Conservation (phyloP, 2,888 invertebrate species). For the Pammene aurita region DNA sequence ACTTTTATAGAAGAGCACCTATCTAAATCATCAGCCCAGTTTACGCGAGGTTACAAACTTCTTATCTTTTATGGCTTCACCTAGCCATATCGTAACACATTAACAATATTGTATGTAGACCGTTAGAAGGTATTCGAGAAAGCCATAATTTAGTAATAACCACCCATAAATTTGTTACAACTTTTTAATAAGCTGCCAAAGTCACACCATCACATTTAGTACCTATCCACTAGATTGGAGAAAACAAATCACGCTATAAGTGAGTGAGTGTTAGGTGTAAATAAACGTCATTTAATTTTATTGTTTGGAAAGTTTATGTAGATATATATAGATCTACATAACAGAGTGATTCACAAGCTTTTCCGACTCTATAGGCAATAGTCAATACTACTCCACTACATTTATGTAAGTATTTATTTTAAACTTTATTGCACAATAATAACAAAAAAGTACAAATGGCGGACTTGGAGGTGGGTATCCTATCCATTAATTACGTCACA, state of each 20-base stretch:
- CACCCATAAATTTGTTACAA: slow-evolving; percentile 8
- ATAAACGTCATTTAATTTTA: slow-evolving; percentile 10
- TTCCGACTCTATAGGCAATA: no score
- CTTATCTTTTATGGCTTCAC: slow-evolving; percentile 28
- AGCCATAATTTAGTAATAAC: slow-evolving; percentile 4
- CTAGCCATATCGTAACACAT: slow-evolving; percentile 22
- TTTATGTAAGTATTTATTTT: no score
- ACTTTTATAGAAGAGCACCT: not conserved
- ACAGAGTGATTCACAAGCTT: not conserved
- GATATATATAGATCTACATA: not conserved
- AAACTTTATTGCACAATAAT: no score
- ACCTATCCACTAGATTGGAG: slow-evolving; percentile 7
- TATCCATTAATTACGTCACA: no score
- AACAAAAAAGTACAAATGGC: no score
- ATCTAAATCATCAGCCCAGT: slow-evolving; percentile 2
- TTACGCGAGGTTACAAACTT: slow-evolving; percentile 9
- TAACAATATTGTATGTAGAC: slow-evolving; percentile 8
- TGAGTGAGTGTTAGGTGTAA: not conserved
- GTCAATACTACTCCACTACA: no score
- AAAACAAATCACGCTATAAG: slow-evolving; percentile 13
- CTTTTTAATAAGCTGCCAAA: slow-evolving; percentile 17
- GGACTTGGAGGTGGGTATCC: no score
- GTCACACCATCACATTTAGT: slow-evolving; percentile 20
- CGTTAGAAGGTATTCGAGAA: slow-evolving; percentile 16
- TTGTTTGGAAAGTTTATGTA: slow-evolving; percentile 1